These are phyloP conservation scores for Paramisgurnus dabryanus DNA, from an alignment of 2,113 vertebrate species.

Conservation along the genomic window DNA sequence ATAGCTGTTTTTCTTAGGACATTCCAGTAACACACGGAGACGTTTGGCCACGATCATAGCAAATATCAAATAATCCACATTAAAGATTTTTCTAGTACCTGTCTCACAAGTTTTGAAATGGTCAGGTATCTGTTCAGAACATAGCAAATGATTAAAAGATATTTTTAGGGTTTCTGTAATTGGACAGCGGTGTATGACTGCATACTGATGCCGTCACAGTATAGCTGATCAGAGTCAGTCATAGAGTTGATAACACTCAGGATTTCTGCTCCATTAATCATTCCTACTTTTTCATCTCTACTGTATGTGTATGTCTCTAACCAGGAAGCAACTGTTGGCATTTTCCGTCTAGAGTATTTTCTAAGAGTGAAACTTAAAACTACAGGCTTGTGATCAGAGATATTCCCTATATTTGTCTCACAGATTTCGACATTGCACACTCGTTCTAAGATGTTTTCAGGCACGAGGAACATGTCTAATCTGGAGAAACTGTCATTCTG, in stretches of 20 bases:
- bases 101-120: not conserved
- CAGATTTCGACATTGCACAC: not conserved
- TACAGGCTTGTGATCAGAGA: conserved; percentile 29
- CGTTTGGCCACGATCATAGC: not conserved
- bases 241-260: conserved; percentile 37
- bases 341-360: not conserved
- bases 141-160: not conserved
- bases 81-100: not conserved
- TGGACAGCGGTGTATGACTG: not conserved
- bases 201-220: not conserved
- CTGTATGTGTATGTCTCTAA: not conserved
- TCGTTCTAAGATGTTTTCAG: conserved; percentile 54
- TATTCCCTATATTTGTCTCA: not conserved
- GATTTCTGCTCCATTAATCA: conserved; percentile 42
- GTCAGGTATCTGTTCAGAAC: not conserved
- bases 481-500: conserved; percentile 21
- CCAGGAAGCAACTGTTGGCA: not conserved
- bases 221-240: not conserved
- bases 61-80: not conserved
- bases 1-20: not conserved
- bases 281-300: conserved; percentile 7
- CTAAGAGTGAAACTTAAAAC: not conserved
- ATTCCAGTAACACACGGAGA: not conserved
- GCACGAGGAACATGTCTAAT: conserved; percentile 47
- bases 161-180: conserved; percentile 19